These are phyloP conservation scores for Malurus melanocephalus DNA, from an alignment of 2,113 vertebrate genomes.

Conservation along the genomic window DNA sequence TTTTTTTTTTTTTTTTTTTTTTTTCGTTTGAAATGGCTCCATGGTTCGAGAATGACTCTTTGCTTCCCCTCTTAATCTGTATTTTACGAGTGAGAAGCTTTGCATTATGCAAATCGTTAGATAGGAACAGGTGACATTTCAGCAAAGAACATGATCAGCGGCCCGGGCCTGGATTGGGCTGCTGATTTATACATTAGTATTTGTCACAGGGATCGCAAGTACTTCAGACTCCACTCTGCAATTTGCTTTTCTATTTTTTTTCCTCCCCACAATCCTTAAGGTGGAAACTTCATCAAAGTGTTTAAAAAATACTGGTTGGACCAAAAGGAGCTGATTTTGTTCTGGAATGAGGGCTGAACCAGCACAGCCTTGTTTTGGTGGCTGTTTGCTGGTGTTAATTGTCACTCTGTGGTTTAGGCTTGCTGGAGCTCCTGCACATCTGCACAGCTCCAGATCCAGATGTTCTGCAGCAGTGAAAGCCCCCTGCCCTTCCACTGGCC, in stretches of 20 bases:
- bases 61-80: constrained; percentile 98
- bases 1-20: constrained; percentile 1
- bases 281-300: constrained; percentile 76
- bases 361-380: neutral
- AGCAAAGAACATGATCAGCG: constrained; percentile 88
- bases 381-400: neutral
- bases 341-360: neutral
- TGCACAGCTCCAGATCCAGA: neutral
- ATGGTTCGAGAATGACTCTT: constrained; percentile 93
- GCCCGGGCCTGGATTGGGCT: constrained; percentile 82
- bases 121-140: constrained; percentile 99
- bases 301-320: neutral
- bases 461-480: neutral
- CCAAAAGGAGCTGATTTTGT: neutral
- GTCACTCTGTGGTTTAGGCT: neutral
- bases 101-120: constrained; percentile 99
- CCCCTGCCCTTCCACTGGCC: neutral
- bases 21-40: constrained; percentile 85
- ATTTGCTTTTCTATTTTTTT: constrained; percentile 69
- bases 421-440: neutral
- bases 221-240: constrained; percentile 78
- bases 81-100: constrained; percentile 99
- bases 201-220: constrained; percentile 87
- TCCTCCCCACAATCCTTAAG: constrained; percentile 74
- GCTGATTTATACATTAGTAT: constrained; percentile 99